Percentiles rank a stretch among this genome's conserved stretches.
Evolutionary conservation across 2,113 vertebrate species (phyloP).

Genomic region (Aptenodytes patagonicus): DNA sequence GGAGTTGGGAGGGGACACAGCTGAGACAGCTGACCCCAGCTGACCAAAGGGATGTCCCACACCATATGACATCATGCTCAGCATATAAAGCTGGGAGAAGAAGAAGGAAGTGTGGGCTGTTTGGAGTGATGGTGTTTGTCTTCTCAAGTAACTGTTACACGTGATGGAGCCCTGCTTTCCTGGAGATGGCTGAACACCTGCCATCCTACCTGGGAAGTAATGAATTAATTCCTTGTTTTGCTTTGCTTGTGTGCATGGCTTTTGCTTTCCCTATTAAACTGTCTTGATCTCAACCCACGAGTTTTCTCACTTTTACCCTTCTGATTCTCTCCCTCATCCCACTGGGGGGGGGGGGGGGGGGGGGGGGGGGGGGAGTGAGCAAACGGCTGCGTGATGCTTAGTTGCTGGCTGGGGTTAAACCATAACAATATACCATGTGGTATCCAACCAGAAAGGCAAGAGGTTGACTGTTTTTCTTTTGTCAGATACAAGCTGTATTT

Average conservation of each 20-base stretch:
- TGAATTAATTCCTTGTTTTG: neutral
- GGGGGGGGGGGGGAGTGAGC: fast-evolving
- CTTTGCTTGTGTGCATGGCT: fast-evolving
- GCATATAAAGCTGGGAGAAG: no score
- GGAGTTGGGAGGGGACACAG: no score
- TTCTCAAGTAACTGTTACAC: fast-evolving
- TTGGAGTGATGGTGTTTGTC: neutral
- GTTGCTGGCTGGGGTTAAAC: neutral
- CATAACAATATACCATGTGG: neutral
- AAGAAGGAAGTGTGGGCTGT: neutral
- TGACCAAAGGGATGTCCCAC: no score
- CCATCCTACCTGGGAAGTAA: neutral
- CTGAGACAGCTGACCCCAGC: no score
- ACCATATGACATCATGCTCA: no score
- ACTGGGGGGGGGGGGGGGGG: fast-evolving
- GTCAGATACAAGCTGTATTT: neutral
- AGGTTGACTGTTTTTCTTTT: neutral
- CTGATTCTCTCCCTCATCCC: neutral
- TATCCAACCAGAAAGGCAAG: neutral
- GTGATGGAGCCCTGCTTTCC: neutral
- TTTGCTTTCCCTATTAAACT: neutral
- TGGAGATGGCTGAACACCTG: neutral
- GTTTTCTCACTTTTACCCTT: neutral
- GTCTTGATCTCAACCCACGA: neutral
- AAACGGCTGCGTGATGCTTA: neutral